phyloP scores from a whole-genome alignment of 2,113 vertebrate species.

The Burhinus oedicnemus region DNA sequence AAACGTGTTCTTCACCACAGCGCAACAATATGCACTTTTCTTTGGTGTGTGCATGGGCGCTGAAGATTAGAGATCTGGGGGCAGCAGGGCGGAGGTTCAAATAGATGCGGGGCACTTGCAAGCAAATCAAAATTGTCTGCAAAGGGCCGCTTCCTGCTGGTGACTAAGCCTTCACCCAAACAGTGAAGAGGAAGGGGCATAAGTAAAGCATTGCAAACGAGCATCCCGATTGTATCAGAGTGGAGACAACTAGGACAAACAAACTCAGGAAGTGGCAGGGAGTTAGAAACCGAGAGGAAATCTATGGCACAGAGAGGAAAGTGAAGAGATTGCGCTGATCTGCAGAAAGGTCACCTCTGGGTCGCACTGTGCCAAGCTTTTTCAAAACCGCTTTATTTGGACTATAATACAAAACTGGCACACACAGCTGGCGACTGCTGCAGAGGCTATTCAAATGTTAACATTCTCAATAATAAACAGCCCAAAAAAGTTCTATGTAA shows the following conservation, averaged over 20 bases:
- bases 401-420: slow-evolving; percentile 78
- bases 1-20: slow-evolving; percentile 42
- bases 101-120: slow-evolving; percentile 32
- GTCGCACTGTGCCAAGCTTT: slow-evolving; percentile 59
- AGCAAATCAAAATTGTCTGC: slow-evolving; percentile 56
- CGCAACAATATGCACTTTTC: slow-evolving; percentile 22
- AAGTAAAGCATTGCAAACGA: slow-evolving; percentile 57
- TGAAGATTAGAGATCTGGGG: slow-evolving; percentile 37
- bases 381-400: slow-evolving; percentile 69
- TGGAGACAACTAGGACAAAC: slow-evolving; percentile 80
- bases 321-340: slow-evolving; percentile 69
- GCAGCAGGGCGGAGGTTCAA: background rate
- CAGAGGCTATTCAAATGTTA: slow-evolving; percentile 76
- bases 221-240: slow-evolving; percentile 68
- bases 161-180: slow-evolving; percentile 57
- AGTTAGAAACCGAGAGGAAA: slow-evolving; percentile 69
- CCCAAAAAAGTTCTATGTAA: slow-evolving; percentile 68
- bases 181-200: slow-evolving; percentile 65
- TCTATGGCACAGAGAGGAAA: slow-evolving; percentile 73
- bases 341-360: slow-evolving; percentile 68
- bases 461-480: slow-evolving; percentile 77
- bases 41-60: background rate
- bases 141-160: slow-evolving; percentile 74
- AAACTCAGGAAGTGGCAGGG: slow-evolving; percentile 83
- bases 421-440: slow-evolving; percentile 71